Base-by-base conservation (phyloP, 1,140 invertebrate genomes). In the Aphis craccivora region DNA sequence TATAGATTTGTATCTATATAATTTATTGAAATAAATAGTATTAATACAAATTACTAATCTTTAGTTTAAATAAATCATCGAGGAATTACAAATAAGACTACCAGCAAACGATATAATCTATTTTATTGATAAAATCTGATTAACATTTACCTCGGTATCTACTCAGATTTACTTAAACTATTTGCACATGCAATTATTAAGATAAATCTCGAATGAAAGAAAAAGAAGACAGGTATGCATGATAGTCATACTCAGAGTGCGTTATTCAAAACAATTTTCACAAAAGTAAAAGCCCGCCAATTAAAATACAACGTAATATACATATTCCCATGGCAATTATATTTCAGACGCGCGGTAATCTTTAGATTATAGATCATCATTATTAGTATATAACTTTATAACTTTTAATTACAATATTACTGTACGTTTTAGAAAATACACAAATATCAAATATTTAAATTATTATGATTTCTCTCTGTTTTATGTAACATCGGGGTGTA, bases 391-490 rank as follows among this genome's bases (percentile, higher is more conserved):
- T 23, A 55, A 40, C 60, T 55, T 51, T 25, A 89, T 25, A 40
- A 35, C 22, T 37, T 55, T 55, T 89, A 89, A 89, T 89, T 55
- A 55, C 30, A 89, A 53, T 37, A 53, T 53, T 37, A 89, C 40
- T 89, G 8, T 43, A 45, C 18, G 45, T 88, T 51, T 88, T 87
- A 88, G 86, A 51, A 88, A 88, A 88, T 30, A 88, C 30, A 51
- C 14, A 88, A 88, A 88, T 88, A 51, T 88, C 6, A 45, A n/a
- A 87, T 43, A 83, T 83, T 83, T 83, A 86, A 48, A 48, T 51
- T 88, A 51, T 88, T 89, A 89, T 89, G n/a, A 89, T 89, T 89
- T 89, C 87, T 89, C 87, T 89, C n/a, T 35, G 2, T 48, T 87
- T 88, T 88, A 51, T 88, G 20, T 48, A 88, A 88, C 45, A 88